These are phyloP conservation scores for Bursaphelenchus mucronatus DNA, from an alignment of 1,140 invertebrate species.

Conservation along the genomic window DNA sequence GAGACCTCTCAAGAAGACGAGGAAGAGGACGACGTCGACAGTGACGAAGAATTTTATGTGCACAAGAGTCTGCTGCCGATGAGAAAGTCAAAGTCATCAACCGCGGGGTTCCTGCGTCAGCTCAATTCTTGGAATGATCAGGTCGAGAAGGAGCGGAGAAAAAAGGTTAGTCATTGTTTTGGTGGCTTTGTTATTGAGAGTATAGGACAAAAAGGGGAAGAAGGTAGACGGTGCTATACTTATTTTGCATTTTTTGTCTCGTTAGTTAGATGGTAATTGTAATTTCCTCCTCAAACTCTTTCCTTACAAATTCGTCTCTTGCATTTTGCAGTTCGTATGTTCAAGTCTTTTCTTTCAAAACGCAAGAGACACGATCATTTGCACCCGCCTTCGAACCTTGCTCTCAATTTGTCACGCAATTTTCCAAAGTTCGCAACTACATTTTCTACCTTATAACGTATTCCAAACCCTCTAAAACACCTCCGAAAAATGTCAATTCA, in stretches of 20 bases:
- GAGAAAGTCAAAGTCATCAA: slow-evolving; percentile 42
- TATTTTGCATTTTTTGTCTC: slow-evolving; percentile 4
- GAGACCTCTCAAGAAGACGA: slow-evolving; percentile 13
- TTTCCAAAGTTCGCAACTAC: no score
- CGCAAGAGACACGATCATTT: no score
- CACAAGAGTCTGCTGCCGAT: slow-evolving; percentile 30
- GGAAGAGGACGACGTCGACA: slow-evolving; percentile 25
- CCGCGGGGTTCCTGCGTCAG: slow-evolving; percentile 15
- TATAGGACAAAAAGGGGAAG: neutral
- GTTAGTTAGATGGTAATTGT: slow-evolving; percentile 5
- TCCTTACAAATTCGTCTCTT: neutral
- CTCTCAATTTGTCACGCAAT: no score
- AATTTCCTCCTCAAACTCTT: slow-evolving; percentile 20
- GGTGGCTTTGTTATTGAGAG: slow-evolving; percentile 1
- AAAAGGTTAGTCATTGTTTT: neutral
- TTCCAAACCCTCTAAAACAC: no score
- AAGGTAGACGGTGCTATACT: neutral
- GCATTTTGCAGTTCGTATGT: no score
- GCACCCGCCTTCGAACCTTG: no score
- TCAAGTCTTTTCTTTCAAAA: no score
- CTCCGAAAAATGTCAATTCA: no score
- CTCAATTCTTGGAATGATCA: neutral
- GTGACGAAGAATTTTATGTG: slow-evolving; percentile 41
- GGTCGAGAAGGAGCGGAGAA: neutral
- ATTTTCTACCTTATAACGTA: no score